A percentile compares a stretch with the other conserved stretches of the same genome.
Conservation (phyloP, 1,140 invertebrate genomes). For the Brachionus koreanus region DNA sequence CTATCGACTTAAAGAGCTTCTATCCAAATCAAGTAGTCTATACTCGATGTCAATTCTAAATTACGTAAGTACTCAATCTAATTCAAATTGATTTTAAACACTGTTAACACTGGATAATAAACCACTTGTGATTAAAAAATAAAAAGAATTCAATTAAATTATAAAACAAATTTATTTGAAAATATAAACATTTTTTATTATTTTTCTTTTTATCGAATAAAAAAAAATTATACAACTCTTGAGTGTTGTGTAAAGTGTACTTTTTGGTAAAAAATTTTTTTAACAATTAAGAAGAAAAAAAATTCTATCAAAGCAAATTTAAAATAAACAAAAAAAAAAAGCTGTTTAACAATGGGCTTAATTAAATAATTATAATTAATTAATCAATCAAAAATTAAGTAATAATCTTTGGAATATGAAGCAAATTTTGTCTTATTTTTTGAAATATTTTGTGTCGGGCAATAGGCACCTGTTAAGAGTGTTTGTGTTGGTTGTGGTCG, state of each 20-base stretch:
- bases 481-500: background rate
- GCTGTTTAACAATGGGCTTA: background rate
- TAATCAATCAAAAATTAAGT: too few species aligned
- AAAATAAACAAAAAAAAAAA: background rate
- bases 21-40: background rate
- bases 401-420: background rate
- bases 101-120: background rate
- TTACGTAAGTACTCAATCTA: background rate
- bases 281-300: background rate
- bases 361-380: too few species aligned
- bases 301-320: background rate
- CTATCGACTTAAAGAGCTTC: background rate
- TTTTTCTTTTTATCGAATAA: too few species aligned
- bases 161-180: background rate
- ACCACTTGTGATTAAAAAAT: background rate
- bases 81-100: background rate
- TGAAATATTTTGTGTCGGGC: conserved; percentile 44
- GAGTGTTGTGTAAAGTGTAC: background rate
- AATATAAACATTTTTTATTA: background rate
- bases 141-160: background rate
- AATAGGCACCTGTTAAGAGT: conserved; percentile 12
- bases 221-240: background rate
- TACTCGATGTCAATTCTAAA: conserved; percentile 17
- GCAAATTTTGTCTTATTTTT: conserved; percentile 4
- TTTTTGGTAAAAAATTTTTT: background rate